These are phyloP conservation scores for Atrichornis clamosus DNA, from an alignment of 2,113 vertebrate genomes.

Conservation along the genomic window DNA sequence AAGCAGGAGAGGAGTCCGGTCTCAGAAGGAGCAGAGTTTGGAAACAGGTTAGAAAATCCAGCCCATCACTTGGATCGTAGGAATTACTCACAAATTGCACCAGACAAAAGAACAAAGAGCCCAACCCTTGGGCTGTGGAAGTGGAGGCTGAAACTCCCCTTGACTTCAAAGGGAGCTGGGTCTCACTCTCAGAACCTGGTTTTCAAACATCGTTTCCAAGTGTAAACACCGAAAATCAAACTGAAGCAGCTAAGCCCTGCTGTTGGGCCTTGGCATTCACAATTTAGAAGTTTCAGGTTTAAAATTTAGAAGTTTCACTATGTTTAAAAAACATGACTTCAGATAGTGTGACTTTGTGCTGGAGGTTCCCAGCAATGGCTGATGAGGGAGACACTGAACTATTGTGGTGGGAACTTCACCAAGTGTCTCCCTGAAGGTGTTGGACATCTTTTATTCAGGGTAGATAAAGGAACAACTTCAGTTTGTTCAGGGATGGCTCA, in stretches of 20 bases:
- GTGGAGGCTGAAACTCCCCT: not conserved
- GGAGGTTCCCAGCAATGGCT: not conserved
- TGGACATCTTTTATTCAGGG: not conserved
- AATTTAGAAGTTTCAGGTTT: not conserved
- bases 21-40: not conserved
- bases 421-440: not conserved
- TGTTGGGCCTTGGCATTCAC: not conserved
- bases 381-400: not conserved
- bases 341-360: not conserved
- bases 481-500: not conserved
- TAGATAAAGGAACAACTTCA: not conserved
- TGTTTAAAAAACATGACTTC: not conserved
- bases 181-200: not conserved
- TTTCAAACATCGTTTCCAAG: not conserved
- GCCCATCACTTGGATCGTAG: not conserved
- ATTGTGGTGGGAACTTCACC: not conserved
- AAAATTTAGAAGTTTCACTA: not conserved
- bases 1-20: not conserved
- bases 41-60: conserved; percentile 18
- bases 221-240: not conserved
- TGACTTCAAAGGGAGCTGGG: conserved; percentile 20
- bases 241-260: not conserved
- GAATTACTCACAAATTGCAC: conserved; percentile 18
- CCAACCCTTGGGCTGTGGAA: conserved; percentile 12
- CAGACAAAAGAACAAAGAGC: conserved; percentile 45